Conservation (phyloP, 2,797 vertebrate species). For the Momotus momota region DNA sequence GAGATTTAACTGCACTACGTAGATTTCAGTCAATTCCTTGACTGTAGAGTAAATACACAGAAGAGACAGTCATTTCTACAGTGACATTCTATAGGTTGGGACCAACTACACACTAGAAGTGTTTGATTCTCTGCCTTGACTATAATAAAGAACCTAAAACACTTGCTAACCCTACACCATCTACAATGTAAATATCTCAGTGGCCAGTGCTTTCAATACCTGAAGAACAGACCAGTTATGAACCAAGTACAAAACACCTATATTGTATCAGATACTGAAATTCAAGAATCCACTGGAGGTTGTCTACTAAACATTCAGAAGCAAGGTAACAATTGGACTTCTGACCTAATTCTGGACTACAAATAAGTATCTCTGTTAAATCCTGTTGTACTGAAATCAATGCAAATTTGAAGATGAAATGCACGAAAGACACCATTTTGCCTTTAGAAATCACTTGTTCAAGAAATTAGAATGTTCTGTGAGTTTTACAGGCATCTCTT, state of each 20-base stretch:
- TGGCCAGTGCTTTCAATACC: not conserved
- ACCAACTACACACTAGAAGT: not conserved
- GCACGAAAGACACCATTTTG: not conserved
- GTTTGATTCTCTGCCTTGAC: not conserved
- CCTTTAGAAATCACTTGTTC: not conserved
- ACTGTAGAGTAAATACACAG: not conserved
- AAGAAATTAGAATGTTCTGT: not conserved
- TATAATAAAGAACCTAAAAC: not conserved
- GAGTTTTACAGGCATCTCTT: not conserved
- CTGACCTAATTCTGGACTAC: not conserved
- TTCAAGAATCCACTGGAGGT: not conserved
- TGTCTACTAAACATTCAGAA: not conserved
- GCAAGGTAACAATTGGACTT: not conserved
- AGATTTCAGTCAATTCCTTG: not conserved
- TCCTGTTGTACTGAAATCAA: not conserved
- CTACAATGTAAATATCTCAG: not conserved
- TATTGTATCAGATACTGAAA: not conserved
- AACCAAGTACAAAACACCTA: not conserved
- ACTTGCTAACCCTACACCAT: not conserved
- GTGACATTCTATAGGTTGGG: not conserved
- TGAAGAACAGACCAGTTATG: not conserved
- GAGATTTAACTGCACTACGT: not conserved
- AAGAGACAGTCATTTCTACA: not conserved
- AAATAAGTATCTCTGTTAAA: not conserved
- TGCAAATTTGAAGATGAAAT: not conserved